Percentiles rank a stretch among this genome's conserved stretches.
Conservation (phyloP, 2,797 vertebrate genomes). For the Chiloscyllium punctatum region DNA sequence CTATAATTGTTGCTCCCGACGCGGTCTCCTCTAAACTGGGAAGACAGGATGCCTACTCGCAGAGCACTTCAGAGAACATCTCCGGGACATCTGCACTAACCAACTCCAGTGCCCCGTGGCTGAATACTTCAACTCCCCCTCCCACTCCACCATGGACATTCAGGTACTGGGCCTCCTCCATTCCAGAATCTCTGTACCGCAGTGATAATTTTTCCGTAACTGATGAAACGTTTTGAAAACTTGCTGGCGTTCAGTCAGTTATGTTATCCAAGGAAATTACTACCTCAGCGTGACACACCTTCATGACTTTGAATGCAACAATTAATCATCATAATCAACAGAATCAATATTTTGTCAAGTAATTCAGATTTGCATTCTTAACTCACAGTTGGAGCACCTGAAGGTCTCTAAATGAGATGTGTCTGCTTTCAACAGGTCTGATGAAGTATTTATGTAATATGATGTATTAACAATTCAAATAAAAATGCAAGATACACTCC, state of each 20-base stretch:
- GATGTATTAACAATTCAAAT: not conserved
- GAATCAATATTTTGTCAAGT: not conserved
- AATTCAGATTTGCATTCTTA: not conserved
- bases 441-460: not conserved
- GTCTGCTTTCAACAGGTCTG: not conserved
- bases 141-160: no score
- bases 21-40: no score
- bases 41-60: no score
- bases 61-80: no score
- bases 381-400: not conserved
- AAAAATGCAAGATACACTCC: not conserved
- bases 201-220: not conserved
- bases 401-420: not conserved
- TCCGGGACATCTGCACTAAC: no score
- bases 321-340: conserved; percentile 7
- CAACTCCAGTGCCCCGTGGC: no score
- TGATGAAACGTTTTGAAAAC: conserved; percentile 9
- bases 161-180: not conserved
- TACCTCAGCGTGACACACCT: not conserved
- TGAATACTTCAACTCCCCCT: no score
- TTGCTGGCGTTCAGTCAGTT: not conserved
- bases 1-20: no score
- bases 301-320: conserved; percentile 23
- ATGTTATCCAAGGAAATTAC: not conserved
- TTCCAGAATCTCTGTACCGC: not conserved